Percentiles rank a stretch among this genome's conserved stretches.
Conservation (phyloP, 1,140 invertebrate genomes). For the Drosophila sturtevanti region DNA sequence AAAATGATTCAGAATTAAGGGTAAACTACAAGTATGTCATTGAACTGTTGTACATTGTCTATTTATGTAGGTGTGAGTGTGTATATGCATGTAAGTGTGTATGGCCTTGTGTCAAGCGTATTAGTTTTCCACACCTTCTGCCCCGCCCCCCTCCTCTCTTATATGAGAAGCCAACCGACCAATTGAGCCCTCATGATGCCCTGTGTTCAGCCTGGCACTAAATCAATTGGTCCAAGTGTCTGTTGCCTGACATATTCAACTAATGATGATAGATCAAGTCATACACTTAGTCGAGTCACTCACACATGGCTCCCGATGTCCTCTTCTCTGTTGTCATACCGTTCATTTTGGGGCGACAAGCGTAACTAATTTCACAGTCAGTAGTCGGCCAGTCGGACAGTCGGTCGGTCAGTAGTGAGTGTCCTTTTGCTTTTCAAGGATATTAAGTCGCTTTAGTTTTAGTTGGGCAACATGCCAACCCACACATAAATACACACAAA, state of each 20-base stretch:
- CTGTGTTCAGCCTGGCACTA: constrained; percentile 33
- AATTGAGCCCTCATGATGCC: neutral
- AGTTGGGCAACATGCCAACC: constrained; percentile 24
- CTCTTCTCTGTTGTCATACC: neutral
- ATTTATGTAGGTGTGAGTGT: constrained; percentile 17
- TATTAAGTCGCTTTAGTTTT: constrained; percentile 12
- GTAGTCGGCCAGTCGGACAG: neutral
- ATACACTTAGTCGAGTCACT: constrained; percentile 52
- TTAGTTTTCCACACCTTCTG: constrained; percentile 22
- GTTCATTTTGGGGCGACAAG: constrained; percentile 41
- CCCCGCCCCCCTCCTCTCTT: neutral
- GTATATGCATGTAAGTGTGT: constrained; percentile 17
- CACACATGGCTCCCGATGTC: constrained; percentile 29
- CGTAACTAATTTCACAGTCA: constrained; percentile 54
- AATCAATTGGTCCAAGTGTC: constrained; percentile 60
- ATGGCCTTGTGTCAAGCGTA: constrained; percentile 10
- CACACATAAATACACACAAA: constrained; percentile 10
- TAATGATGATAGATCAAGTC: constrained; percentile 58
- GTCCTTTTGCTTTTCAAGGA: neutral
- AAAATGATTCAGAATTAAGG: constrained; percentile 10
- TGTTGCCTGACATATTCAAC: constrained; percentile 55
- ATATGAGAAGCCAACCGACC: constrained; percentile 2
- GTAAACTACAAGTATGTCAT: constrained; percentile 14
- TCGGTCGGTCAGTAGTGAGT: neutral
- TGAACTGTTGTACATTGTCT: constrained; percentile 19